Conservation (phyloP, 2,797 vertebrate genomes). For the Rhinella marina region DNA sequence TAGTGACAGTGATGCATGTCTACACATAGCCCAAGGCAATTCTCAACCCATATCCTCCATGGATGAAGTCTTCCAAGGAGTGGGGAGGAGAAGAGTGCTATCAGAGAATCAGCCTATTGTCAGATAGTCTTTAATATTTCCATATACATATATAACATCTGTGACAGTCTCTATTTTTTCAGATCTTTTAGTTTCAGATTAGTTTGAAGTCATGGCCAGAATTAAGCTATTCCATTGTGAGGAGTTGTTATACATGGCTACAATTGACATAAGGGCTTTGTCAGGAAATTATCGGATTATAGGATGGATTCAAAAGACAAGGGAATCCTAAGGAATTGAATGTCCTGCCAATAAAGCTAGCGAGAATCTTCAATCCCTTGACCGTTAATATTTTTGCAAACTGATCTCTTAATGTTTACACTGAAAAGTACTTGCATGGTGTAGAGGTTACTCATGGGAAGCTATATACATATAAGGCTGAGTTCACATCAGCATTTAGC, state of each 20-base stretch:
- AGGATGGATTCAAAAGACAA: neutral
- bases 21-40: too few species aligned
- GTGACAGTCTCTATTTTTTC: neutral
- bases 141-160: neutral
- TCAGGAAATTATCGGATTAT: neutral
- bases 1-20: too few species aligned
- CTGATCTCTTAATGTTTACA: neutral
- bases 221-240: neutral
- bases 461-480: too few species aligned
- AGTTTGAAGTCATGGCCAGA: neutral
- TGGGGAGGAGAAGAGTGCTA: too few species aligned
- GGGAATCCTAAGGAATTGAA: neutral
- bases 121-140: neutral
- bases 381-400: neutral
- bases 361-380: neutral
- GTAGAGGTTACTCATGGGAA: neutral
- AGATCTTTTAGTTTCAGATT: neutral
- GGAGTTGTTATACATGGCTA: neutral
- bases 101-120: too few species aligned
- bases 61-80: too few species aligned
- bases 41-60: too few species aligned
- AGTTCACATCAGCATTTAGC: too few species aligned
- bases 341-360: neutral
- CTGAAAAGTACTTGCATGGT: neutral
- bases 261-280: constrained; percentile 1